Base-by-base conservation (phyloP, 2,113 vertebrate species). In the Hiodon alosoides region DNA sequence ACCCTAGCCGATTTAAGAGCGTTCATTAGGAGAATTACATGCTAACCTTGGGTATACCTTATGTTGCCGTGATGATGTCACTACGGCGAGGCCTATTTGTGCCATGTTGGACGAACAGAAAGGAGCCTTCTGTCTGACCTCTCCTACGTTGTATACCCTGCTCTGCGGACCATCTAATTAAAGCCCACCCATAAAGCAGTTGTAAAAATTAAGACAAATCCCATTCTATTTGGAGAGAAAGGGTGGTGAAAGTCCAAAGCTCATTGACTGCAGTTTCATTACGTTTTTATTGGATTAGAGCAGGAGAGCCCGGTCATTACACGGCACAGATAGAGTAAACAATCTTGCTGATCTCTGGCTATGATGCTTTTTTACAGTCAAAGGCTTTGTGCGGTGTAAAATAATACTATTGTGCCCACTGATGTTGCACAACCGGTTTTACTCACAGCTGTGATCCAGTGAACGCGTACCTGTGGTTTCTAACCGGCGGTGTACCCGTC, bases 331-430 rank as follows among this genome's bases (percentile, higher is more conserved):
- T 10, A 7, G 16, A 50, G 70, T 79, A n/a, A 77, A 77, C 74
- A 47, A 59, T 77, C 57, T 11, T 51, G 51, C 66, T 74, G 70
- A 55, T 65, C 62, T 72, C 61, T 77, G 66, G 50, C 67, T 69
- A 74, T 71, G 61, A 71, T 78, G 74, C 79, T 66, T 77, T 65
- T 57, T 67, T 62, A 68, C 50, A 31, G 31, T 31, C 60, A 48
- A 10, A 73, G 17, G 11, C 68, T 31, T 31, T 31, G 72, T 67
- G 52, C 59, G 47, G 8, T 74, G 79, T 78, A 79, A 84, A 31
- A 17, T 68, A 58, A 83, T 80, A 81, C 54, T 71, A 74, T 53
- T 71, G 68, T 75, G 72, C 46, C 76, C 72, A 66, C 60, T 51
- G 77, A 69, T 78, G 74, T 60, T 71, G 51, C 58, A 51, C 2